Conservation (phyloP, 64 coral and sea anemone species). For the Pocillopora damicornis region DNA sequence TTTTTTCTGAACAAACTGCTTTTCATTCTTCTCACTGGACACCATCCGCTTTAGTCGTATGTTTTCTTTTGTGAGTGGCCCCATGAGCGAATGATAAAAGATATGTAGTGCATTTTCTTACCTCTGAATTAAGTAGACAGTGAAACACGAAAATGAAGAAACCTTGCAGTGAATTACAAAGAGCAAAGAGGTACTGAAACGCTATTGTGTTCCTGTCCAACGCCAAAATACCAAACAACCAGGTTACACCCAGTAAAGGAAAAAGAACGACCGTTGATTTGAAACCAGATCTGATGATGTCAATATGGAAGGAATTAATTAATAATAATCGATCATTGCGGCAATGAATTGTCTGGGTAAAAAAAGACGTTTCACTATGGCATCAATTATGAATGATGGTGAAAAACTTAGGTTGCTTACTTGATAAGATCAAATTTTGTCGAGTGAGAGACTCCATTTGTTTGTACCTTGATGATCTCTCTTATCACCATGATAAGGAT, state of each 20-base stretch:
- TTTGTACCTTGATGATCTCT: slow-evolving; percentile 37
- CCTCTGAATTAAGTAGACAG: slow-evolving; percentile 41
- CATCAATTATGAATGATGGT: no score
- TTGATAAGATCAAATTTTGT: slow-evolving; percentile 32
- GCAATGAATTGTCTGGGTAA: no score
- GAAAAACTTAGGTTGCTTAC: not conserved
- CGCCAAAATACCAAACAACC: slow-evolving; percentile 44
- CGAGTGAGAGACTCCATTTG: slow-evolving; percentile 11
- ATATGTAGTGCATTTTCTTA: not conserved
- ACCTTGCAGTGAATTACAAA: slow-evolving; percentile 41
- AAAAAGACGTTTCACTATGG: no score
- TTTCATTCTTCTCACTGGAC: no score
- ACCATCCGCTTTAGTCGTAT: no score
- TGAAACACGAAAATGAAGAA: slow-evolving; percentile 52
- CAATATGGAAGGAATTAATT: not conserved
- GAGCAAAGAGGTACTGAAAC: slow-evolving; percentile 37
- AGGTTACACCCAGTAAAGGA: slow-evolving; percentile 41
- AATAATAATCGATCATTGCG: no score
- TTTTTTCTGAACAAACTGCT: no score
- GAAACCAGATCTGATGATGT: slow-evolving; percentile 20
- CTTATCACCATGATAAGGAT: slow-evolving; percentile 31
- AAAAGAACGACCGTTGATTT: slow-evolving; percentile 24
- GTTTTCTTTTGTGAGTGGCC: no score
- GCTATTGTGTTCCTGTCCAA: slow-evolving; percentile 12
- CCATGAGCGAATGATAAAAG: not conserved